phyloP scores from a whole-genome alignment of 2,797 vertebrate species.

The Phalanger gymnotis region DNA sequence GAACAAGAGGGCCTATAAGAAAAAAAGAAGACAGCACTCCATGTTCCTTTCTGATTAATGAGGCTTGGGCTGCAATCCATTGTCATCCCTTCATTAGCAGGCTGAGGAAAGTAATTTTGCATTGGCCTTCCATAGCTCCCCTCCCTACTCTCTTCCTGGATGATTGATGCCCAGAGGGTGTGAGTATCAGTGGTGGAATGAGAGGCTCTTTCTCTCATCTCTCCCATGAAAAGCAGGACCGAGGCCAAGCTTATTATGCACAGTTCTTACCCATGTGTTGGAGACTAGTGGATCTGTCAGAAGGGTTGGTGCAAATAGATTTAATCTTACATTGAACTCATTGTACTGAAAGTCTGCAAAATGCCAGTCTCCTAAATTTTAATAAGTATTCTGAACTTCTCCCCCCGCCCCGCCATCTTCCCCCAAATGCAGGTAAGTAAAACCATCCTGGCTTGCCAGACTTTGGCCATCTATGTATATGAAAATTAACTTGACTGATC shows the following conservation, averaged over 20 bases:
- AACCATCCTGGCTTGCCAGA: not conserved
- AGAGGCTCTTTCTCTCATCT: not conserved
- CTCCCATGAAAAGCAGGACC: not conserved
- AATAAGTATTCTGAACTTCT: slow-evolving; percentile 51
- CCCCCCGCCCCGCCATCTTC: not conserved
- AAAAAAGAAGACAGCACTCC: slow-evolving; percentile 24
- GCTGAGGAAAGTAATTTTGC: slow-evolving; percentile 74
- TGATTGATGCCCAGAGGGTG: slow-evolving; percentile 65
- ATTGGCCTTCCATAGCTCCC: slow-evolving; percentile 51
- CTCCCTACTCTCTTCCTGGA: slow-evolving; percentile 27
- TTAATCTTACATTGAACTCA: slow-evolving; percentile 55
- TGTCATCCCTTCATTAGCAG: slow-evolving; percentile 74
- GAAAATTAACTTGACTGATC: not conserved
- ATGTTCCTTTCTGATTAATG: slow-evolving; percentile 71
- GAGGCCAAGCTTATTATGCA: slow-evolving; percentile 16
- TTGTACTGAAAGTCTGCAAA: slow-evolving; percentile 39
- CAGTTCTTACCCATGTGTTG: not conserved
- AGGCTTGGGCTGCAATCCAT: slow-evolving; percentile 66
- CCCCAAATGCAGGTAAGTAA: slow-evolving; percentile 24
- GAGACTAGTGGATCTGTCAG: slow-evolving; percentile 43
- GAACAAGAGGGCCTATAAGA: slow-evolving; percentile 47
- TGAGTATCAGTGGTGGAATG: slow-evolving; percentile 20
- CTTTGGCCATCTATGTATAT: not conserved
- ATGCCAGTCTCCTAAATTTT: slow-evolving; percentile 60
- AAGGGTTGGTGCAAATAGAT: slow-evolving; percentile 30